Base-by-base conservation (phyloP, 2,888 invertebrate species). In the Orthosia cruda region DNA sequence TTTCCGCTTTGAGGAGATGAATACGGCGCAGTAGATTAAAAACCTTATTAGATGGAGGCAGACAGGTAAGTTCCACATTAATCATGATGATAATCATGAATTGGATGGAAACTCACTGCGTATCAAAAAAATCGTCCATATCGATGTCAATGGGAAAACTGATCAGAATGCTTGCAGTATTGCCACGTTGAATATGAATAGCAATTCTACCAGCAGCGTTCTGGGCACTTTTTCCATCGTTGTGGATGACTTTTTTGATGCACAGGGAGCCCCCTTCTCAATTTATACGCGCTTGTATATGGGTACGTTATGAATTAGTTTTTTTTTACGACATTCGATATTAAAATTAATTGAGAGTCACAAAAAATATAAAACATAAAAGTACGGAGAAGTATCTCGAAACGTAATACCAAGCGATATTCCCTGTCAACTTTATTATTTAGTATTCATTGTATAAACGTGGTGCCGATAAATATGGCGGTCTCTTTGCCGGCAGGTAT, bases 401-500 rank as follows among this genome's bases (percentile, higher is more conserved):
- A 65, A 66, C 49, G 32, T 50, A 54, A 55, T 58, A 76, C 32
- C 16, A n/a, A 59, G 18, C 9, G 18, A 45, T 66, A 45, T 71
- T 71, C 20, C 62, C 63, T 59, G 78, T 50, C 71, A 54, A 32
- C 13, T 64, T 47, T 70, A 70, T 57, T 52, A 77, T 82, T 82
- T 77, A 80, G 20, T 54, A 83, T 73, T 80, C 78, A 67, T 55
- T 58, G 52, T 52, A 65, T 23, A 78, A 73, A 83, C 52, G n/a
- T 40, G 32, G 40, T 13, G 32, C 32, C n/a, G 57, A 67, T 74
- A 79, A 81, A 81, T 59, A 70, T 18, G 23, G 72, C 81, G 72
- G 67, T 68, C 66, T 61, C 66, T 84, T 77, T 80, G 64, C 58
- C 20, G 4, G 49, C 61, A 50, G 71, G 64, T 61, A 76, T 71